phyloP scores from a whole-genome alignment of 2,888 invertebrate species.

The Belgica antarctica region DNA sequence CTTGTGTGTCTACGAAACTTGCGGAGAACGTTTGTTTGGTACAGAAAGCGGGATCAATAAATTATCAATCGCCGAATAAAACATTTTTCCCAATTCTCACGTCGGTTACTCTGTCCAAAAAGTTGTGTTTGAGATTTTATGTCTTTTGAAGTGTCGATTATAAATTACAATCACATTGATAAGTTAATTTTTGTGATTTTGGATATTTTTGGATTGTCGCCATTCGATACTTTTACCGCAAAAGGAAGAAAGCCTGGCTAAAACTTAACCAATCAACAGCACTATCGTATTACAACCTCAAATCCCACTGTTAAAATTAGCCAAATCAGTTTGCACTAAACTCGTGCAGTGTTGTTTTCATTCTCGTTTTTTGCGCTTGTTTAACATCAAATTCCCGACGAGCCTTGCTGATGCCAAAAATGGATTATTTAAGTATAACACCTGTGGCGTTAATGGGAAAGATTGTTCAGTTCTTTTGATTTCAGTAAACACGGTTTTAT shows the following conservation, averaged over 20 bases:
- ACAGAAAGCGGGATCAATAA: neutral
- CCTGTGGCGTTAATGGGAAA: constrained; percentile 19
- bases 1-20: no score
- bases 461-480: neutral
- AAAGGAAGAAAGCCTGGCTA: neutral
- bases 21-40: neutral
- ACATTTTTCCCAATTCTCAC: no score
- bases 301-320: no score
- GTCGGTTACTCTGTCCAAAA: neutral
- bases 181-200: no score
- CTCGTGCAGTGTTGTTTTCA: no score
- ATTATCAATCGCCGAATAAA: constrained; percentile 18
- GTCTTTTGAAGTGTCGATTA: neutral
- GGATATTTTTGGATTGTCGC: neutral
- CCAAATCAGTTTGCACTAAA: no score
- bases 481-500: no score
- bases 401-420: neutral
- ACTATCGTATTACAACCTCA: no score
- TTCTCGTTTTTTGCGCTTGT: no score
- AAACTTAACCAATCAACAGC: neutral
- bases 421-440: neutral
- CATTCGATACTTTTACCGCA: neutral
- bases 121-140: neutral
- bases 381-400: neutral
- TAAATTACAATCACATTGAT: neutral